phyloP scores from a whole-genome alignment of 2,888 invertebrate species.

The Troilus luridus region DNA sequence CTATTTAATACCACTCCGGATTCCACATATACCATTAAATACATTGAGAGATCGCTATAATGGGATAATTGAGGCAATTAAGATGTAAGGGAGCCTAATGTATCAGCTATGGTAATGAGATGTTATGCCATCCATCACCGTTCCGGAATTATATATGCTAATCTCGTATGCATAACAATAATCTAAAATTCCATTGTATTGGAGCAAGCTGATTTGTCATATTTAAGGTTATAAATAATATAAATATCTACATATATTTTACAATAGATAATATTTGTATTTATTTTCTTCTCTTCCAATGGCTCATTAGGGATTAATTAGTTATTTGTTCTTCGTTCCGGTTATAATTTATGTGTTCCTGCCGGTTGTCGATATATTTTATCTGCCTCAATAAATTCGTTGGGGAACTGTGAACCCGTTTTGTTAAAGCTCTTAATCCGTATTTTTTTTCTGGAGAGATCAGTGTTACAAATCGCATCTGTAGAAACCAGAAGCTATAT shows the following conservation, averaged over 20 bases:
- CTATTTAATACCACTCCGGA: not conserved
- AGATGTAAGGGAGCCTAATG: not conserved
- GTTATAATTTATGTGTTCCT: conserved; percentile 15
- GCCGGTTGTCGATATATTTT: conserved; percentile 1
- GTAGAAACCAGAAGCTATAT: not conserved
- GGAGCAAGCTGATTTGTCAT: not conserved
- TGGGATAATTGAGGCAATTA: not conserved
- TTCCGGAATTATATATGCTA: not conserved
- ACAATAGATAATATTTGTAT: not conserved
- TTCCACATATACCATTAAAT: not conserved
- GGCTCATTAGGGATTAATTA: conserved; percentile 3
- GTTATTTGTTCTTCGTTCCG: conserved; percentile 22
- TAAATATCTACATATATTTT: not conserved
- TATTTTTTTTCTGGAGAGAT: not conserved
- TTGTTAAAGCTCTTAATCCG: conserved; percentile 4
- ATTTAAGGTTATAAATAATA: conserved; percentile 1
- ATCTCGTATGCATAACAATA: not conserved
- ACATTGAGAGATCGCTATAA: not conserved
- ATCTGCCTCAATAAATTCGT: conserved; percentile 9
- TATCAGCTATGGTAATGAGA: conserved; percentile 5
- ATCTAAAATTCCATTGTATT: not conserved
- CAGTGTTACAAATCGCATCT: not conserved
- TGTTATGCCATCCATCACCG: not conserved
- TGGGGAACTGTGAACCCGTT: conserved; percentile 19
- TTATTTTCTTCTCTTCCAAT: not conserved